Percentiles rank a stretch among this genome's conserved stretches.
These are phyloP conservation scores for Phataginus tetradactyla DNA, from an alignment of 2,797 vertebrate genomes.

Conservation along the genomic window DNA sequence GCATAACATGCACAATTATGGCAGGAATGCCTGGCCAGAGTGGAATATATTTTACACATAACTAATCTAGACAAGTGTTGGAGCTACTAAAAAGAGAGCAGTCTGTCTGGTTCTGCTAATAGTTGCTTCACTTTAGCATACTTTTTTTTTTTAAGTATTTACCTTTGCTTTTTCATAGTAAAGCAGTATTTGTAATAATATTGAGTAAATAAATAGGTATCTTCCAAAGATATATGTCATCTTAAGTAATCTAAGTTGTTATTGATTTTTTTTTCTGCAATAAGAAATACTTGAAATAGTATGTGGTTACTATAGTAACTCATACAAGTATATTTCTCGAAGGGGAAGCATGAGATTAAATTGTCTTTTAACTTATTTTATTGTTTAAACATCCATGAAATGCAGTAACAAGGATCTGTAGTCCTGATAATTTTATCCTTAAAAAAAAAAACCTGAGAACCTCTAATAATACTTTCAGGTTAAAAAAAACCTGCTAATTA, in stretches of 20 bases:
- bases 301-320: constrained; percentile 86
- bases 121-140: constrained; percentile 22
- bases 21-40: constrained; percentile 26
- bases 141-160: background rate
- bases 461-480: constrained; percentile 69
- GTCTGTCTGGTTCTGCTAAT: constrained; percentile 54
- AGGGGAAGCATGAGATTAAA: constrained; percentile 83
- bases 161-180: constrained; percentile 70
- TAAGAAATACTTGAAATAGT: constrained; percentile 84
- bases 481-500: constrained; percentile 74
- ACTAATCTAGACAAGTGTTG: constrained; percentile 61
- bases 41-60: constrained; percentile 66
- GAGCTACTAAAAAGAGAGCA: constrained; percentile 1
- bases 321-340: constrained; percentile 75
- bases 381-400: constrained; percentile 72
- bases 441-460: constrained; percentile 1
- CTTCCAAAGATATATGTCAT: constrained; percentile 82
- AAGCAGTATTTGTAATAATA: constrained; percentile 79
- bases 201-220: constrained; percentile 79
- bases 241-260: constrained; percentile 83
- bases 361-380: constrained; percentile 85
- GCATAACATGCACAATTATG: constrained; percentile 58
- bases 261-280: constrained; percentile 83
- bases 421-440: constrained; percentile 62
- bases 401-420: constrained; percentile 59